Evolutionary conservation across 1,140 invertebrate species (phyloP), one percentile per base, ranked within the genome.

Genomic region (Bombus waltoni): DNA sequence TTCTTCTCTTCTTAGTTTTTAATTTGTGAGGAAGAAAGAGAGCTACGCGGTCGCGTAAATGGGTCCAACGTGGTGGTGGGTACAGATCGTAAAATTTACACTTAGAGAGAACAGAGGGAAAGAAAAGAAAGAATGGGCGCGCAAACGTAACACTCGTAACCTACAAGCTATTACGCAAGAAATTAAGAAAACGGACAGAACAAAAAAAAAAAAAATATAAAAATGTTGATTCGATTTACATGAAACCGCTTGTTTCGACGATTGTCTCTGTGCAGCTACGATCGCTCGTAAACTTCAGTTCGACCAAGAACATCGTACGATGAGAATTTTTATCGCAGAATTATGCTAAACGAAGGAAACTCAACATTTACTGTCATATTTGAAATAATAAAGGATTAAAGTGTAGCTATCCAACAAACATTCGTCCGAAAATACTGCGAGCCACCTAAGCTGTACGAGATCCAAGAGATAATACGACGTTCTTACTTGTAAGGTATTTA

Each of bases 21-120:
- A 88, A 88, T 66, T 66, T 53, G 81, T 71, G 70, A 72, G 71
- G 78, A 42, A 81, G 44, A 80, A 40, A 75, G 53, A 53, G 11
- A 75, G 83, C 22, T 53, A 22, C 18, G 47, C 47, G 47, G 78
- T 86, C 66, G 87, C 87, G 84, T 91, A 88, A 91, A 75, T 90
- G 91, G 91, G 91, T 91, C 84, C 83, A 88, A 92, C 81, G 72
- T 88, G 92, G 92, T 93, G 92, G 86, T 91, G 92, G 92, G 92
- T 93, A 92, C 80, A 87, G 78, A 86, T 82, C 73, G 77, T 92
- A 88, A 92, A 90, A 90, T 87, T 87, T 89, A 87, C 79, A 70
- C 72, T 87, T 83, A 80, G 84, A 40, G 47, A 79, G 72, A 65
- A 68, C 79, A 73, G 71, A 68, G 65, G 42, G 40, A 35, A 57